Conservation (phyloP, 2,113 vertebrate species). For the Hippopotamus amphibius region DNA sequence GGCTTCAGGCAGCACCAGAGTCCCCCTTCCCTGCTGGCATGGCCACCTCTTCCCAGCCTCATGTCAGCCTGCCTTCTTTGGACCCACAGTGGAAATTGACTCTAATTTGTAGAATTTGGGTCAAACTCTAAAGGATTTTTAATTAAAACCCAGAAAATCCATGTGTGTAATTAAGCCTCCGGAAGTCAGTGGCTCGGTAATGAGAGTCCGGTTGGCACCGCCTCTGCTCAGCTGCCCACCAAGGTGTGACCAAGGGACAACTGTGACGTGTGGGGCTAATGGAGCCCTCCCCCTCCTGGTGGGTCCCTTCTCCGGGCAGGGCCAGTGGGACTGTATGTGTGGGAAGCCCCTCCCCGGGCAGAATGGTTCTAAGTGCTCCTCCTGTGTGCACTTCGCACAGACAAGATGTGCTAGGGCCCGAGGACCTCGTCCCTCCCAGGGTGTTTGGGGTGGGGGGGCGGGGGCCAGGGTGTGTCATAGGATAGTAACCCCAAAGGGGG, state of each 20-base stretch:
- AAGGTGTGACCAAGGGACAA: neutral
- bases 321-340: no score
- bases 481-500: neutral
- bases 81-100: neutral
- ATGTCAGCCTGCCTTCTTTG: neutral
- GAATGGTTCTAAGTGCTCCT: neutral
- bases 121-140: slow-evolving; percentile 68
- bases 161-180: slow-evolving; percentile 57
- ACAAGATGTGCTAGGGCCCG: neutral
- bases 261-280: neutral
- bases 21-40: rapidly evolving
- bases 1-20: neutral
- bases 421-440: neutral
- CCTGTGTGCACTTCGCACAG: neutral
- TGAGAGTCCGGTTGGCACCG: neutral
- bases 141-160: slow-evolving; percentile 75
- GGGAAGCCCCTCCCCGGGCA: neutral
- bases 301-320: neutral
- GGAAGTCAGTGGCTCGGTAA: neutral
- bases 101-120: slow-evolving; percentile 25
- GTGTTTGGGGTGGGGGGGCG: neutral
- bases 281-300: neutral
- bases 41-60: rapidly evolving
- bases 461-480: no score
- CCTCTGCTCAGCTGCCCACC: slow-evolving; percentile 7